Evolutionary conservation across 2,888 invertebrate genomes (phyloP).

Genomic region (Tuta absoluta): DNA sequence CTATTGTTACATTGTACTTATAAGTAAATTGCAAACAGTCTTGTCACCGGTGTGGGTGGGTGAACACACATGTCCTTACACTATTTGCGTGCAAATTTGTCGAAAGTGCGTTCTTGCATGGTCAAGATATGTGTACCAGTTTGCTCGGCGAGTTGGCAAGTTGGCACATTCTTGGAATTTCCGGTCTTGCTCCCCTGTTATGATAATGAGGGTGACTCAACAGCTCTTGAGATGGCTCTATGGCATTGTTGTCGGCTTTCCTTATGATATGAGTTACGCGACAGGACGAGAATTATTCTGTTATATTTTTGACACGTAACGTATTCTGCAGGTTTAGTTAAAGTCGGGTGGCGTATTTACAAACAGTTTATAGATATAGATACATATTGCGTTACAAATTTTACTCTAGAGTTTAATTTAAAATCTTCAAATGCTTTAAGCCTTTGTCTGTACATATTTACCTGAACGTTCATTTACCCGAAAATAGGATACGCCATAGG

Average conservation of each 20-base stretch:
- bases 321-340: neutral
- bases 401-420: too few relatives aligned
- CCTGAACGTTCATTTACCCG: too few relatives aligned
- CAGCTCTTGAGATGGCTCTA: slow-evolving; percentile 9
- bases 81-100: slow-evolving; percentile 18
- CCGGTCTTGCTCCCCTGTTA: slow-evolving; percentile 17
- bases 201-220: slow-evolving; percentile 23
- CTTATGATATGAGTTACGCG: slow-evolving; percentile 18
- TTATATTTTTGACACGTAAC: slow-evolving; percentile 10
- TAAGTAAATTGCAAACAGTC: neutral
- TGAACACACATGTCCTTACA: neutral
- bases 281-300: neutral
- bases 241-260: slow-evolving; percentile 17
- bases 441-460: too few relatives aligned
- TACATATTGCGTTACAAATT: too few relatives aligned
- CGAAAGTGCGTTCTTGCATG: slow-evolving; percentile 10
- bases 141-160: neutral
- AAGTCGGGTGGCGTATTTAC: too few relatives aligned
- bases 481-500: too few relatives aligned
- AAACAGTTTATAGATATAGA: too few relatives aligned
- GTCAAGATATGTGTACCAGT: slow-evolving; percentile 13
- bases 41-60: neutral
- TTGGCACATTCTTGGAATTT: slow-evolving; percentile 18
- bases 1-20: neutral
- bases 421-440: too few relatives aligned